A percentile compares a stretch with the other conserved stretches of the same genome.
These are phyloP conservation scores for Trogon surrucura DNA, from an alignment of 2,113 vertebrate genomes.

Conservation along the genomic window DNA sequence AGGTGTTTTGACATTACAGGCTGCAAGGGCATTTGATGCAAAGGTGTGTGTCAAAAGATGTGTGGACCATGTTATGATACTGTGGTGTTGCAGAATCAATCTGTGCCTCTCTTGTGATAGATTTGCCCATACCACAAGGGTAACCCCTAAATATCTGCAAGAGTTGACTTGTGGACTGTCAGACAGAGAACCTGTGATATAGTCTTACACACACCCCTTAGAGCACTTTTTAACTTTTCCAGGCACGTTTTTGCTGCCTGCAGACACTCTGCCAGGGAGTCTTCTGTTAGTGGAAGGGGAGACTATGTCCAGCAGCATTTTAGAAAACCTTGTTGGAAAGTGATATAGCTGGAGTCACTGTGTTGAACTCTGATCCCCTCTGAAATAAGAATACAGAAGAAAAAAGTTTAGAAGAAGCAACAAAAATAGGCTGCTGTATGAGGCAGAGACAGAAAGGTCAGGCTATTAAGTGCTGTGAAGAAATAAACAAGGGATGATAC, in stretches of 20 bases:
- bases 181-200: neutral
- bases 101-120: neutral
- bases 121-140: neutral
- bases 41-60: neutral
- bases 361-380: neutral
- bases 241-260: neutral
- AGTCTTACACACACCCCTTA: neutral
- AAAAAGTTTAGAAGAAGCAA: constrained; percentile 1
- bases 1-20: neutral
- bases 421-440: neutral
- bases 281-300: neutral
- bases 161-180: neutral
- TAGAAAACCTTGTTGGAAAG: neutral
- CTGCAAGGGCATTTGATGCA: neutral
- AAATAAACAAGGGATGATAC: constrained; percentile 9
- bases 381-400: neutral
- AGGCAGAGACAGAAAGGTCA: constrained; percentile 44
- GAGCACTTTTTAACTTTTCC: neutral
- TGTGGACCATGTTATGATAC: neutral
- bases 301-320: neutral
- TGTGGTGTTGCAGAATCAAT: neutral
- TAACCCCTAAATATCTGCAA: neutral
- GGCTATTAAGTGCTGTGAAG: neutral
- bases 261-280: neutral
- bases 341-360: neutral